Conservation (phyloP, 1,140 invertebrate genomes). For the Manduca sexta region DNA sequence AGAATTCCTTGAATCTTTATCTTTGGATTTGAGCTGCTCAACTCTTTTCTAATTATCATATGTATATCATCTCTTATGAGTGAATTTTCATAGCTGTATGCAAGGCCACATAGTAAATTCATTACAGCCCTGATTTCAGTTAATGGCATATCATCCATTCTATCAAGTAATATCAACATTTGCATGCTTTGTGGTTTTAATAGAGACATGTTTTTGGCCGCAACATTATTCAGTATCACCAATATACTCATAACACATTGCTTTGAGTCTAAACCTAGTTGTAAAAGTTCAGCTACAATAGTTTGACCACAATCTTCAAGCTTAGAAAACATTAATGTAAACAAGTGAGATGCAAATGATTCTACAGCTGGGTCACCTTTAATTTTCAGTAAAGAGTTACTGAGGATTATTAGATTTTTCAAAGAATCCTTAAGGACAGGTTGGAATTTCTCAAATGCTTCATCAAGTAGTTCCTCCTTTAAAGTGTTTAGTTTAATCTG, state of each 20-base stretch:
- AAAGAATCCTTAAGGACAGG: constrained; percentile 60
- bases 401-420: constrained; percentile 46
- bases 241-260: constrained; percentile 51
- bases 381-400: constrained; percentile 50
- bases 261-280: constrained; percentile 49
- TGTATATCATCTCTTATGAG: constrained; percentile 64
- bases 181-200: constrained; percentile 61
- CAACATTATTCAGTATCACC: constrained; percentile 57
- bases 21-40: constrained; percentile 52
- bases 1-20: constrained; percentile 66
- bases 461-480: constrained; percentile 49
- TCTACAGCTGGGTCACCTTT: constrained; percentile 45
- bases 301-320: constrained; percentile 49
- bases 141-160: constrained; percentile 56
- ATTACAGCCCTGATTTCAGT: constrained; percentile 57
- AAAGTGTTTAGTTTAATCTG: constrained; percentile 56
- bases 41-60: constrained; percentile 67
- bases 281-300: constrained; percentile 52
- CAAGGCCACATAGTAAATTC: constrained; percentile 64
- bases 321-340: constrained; percentile 52
- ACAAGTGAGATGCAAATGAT: constrained; percentile 55
- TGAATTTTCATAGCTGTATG: constrained; percentile 61
- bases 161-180: constrained; percentile 61
- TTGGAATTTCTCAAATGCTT: constrained; percentile 54
- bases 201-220: constrained; percentile 46